Conservation (phyloP, 2,888 invertebrate species). For the Chouioia cunea region DNA sequence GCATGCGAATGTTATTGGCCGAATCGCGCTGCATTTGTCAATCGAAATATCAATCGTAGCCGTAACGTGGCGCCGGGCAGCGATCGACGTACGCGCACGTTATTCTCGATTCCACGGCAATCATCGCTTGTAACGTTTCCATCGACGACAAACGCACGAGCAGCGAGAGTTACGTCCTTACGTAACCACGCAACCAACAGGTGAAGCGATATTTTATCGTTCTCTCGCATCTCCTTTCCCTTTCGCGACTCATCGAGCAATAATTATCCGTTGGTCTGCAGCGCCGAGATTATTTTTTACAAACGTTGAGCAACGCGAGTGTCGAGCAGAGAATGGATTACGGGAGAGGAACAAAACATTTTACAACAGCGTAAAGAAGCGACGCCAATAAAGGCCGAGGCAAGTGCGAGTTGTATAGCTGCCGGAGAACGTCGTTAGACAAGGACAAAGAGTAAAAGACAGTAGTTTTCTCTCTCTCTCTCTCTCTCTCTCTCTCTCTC, state of each 20-base stretch:
- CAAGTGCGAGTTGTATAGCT: constrained; percentile 17
- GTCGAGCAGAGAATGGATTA: too few species aligned
- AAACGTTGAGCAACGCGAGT: too few species aligned
- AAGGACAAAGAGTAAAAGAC: constrained; percentile 4
- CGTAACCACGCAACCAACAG: constrained; percentile 37
- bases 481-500: background rate
- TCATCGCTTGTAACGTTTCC: too few species aligned
- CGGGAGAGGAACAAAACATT: too few species aligned
- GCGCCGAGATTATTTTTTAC: too few species aligned
- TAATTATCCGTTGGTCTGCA: too few species aligned
- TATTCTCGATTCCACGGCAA: too few species aligned
- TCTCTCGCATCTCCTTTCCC: constrained; percentile 14
- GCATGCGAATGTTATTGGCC: constrained; percentile 29
- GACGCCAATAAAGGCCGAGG: constrained; percentile 40
- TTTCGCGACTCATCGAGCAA: too few species aligned
- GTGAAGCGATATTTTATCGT: constrained; percentile 30
- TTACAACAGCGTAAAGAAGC: too few species aligned
- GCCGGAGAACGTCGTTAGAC: constrained; percentile 29
- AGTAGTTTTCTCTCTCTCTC: background rate
- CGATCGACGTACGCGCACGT: too few species aligned
- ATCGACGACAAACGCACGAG: too few species aligned
- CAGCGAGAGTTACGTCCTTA: too few species aligned
- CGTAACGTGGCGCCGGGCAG: background rate
- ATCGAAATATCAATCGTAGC: constrained; percentile 36
- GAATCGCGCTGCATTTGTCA: background rate